A percentile compares a stretch with the other conserved stretches of the same genome.
Evolutionary conservation across 2,113 vertebrate species (phyloP).

Genomic region (Rhinoderma darwinii): DNA sequence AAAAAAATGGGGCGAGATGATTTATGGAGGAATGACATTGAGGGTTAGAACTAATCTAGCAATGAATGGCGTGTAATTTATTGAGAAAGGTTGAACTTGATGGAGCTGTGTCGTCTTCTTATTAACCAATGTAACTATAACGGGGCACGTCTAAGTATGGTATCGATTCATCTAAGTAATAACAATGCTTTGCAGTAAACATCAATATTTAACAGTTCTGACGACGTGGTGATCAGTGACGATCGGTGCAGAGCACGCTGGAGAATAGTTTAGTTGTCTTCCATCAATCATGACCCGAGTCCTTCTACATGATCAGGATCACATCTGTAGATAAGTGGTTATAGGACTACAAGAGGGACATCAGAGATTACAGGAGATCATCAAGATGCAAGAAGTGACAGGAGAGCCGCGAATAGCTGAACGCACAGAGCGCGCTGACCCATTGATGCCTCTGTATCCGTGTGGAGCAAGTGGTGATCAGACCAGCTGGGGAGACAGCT

Average conservation of each 20-base stretch:
- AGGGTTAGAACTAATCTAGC: too few relatives aligned
- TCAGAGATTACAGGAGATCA: conserved; percentile 1
- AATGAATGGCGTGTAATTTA: too few relatives aligned
- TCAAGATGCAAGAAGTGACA: not conserved
- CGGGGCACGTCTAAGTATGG: too few relatives aligned
- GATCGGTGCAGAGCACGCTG: not conserved
- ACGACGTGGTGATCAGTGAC: not conserved
- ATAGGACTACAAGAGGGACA: not conserved
- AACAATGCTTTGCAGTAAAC: too few relatives aligned
- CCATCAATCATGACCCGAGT: not conserved
- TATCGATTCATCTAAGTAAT: too few relatives aligned
- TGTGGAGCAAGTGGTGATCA: conserved; percentile 26
- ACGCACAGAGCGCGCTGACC: not conserved
- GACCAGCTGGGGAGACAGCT: conserved; percentile 53
- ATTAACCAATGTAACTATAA: too few relatives aligned
- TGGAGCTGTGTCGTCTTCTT: too few relatives aligned
- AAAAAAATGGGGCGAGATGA: too few relatives aligned
- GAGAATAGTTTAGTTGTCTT: not conserved
- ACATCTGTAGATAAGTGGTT: not conserved
- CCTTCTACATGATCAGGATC: not conserved
- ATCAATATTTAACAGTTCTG: not conserved
- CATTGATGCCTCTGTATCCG: conserved; percentile 20
- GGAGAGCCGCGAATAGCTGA: not conserved
- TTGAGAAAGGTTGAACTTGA: too few relatives aligned
- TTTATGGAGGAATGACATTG: too few relatives aligned